Evolutionary conservation across 2,113 vertebrate species (phyloP), one percentile per base, ranked within the genome.

Genomic region (Cyanoramphus novaezelandiae): DNA sequence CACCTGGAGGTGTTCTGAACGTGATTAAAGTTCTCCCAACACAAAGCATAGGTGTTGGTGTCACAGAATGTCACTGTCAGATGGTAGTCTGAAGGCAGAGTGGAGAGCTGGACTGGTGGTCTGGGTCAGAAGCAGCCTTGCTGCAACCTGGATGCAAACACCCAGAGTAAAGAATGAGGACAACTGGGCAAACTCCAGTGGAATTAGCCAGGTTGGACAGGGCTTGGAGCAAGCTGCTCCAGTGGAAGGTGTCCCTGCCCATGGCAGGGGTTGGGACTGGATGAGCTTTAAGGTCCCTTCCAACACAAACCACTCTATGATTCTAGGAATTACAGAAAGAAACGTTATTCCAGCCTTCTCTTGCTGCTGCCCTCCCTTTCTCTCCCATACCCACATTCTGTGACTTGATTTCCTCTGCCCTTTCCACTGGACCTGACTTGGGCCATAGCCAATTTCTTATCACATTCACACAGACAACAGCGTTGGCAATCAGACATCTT

Each of bases 91-190:
- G 13, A 10, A 13, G 9, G 35, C 13, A 6, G 5, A n/a, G 28
- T 0, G 3, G 3, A 16, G 50, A 71, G 13, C 17, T 35, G 1
- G 0, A 19, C 37, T 31, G 9, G 9, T 11, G 27, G 5, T 10
- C 37, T 19, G 49, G 65, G 12, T 23, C 53, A 39, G 60, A 20
- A 13, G 5, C 10, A 24, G 11, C 46, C 23, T 16, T 7, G 41
- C 5, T 35, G 43, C 2, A 2, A 15, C 37, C 20, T 27, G 52
- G 44, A 16, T 74, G 82, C 24, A 25, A 35, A 12, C 25, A 29
- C 9, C 29, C n/a, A 4, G 31, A 62, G 74, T 4, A 29, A 13
- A 25, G 53, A 41, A 27, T 4, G 9, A 17, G 9, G 65, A 46
- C 39, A 53, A 18, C 8, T 6, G 35, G 39, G 39, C 8, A 19